These are phyloP conservation scores for Ommatoiulus sabulosus DNA, from an alignment of 2,888 invertebrate genomes.

Conservation along the genomic window DNA sequence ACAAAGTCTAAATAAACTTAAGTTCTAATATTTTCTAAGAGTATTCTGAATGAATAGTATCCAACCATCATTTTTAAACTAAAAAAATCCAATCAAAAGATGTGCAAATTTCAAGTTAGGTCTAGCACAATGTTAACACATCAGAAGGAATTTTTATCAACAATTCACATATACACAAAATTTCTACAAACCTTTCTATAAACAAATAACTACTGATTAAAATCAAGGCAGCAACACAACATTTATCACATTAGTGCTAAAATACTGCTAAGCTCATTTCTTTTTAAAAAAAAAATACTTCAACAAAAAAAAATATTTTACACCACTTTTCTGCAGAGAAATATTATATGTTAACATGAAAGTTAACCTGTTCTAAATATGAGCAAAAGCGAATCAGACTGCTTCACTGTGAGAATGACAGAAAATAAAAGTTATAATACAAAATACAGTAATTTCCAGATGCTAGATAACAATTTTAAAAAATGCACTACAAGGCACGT, in stretches of 20 bases:
- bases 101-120: background rate
- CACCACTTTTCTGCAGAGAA: background rate
- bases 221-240: background rate
- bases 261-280: conserved; percentile 14
- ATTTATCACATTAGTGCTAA: conserved; percentile 2
- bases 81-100: background rate
- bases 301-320: background rate
- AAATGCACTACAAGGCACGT: no score
- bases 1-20: no score
- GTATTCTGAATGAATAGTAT: background rate
- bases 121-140: background rate
- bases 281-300: background rate
- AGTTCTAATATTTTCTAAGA: background rate
- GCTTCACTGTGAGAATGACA: background rate
- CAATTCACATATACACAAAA: background rate
- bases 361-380: background rate
- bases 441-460: no score
- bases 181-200: background rate
- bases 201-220: background rate
- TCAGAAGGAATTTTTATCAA: background rate
- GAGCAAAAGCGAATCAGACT: background rate
- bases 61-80: background rate
- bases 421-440: background rate
- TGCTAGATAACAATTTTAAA: no score
- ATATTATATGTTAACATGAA: background rate